These are phyloP conservation scores for Metalampra italica DNA, from an alignment of 2,888 invertebrate genomes.

Conservation along the genomic window DNA sequence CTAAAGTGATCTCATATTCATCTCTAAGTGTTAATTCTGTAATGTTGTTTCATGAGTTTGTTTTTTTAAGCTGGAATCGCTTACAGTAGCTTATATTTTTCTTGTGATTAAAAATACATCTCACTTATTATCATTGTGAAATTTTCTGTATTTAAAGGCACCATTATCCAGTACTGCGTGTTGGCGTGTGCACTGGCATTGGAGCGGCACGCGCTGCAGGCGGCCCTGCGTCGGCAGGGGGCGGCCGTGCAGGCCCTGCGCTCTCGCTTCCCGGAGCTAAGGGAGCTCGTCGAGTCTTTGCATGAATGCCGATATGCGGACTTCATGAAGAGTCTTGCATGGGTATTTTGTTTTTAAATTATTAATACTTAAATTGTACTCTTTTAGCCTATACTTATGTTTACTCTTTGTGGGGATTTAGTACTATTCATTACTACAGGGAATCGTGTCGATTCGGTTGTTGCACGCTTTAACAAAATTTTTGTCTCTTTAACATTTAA, in stretches of 20 bases:
- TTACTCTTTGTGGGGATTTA: too few species aligned
- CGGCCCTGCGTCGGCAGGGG: constrained; percentile 74
- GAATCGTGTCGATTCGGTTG: too few species aligned
- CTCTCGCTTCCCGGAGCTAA: constrained; percentile 80
- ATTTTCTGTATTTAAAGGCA: constrained; percentile 70
- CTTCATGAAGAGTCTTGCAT: constrained; percentile 82
- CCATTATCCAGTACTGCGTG: constrained; percentile 79
- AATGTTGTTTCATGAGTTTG: too few species aligned
- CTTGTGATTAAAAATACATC: too few species aligned
- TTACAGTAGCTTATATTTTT: background rate
- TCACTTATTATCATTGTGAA: background rate
- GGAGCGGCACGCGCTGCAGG: constrained; percentile 74
- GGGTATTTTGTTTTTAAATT: constrained; percentile 44
- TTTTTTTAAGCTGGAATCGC: too few species aligned
- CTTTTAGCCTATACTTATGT: too few species aligned
- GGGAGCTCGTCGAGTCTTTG: constrained; percentile 85
- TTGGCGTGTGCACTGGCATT: constrained; percentile 77
- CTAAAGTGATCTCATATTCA: too few species aligned
- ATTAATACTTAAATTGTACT: background rate
- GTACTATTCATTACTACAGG: too few species aligned
- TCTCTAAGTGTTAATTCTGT: too few species aligned
- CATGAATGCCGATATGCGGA: constrained; percentile 97
- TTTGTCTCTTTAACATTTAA: too few species aligned
- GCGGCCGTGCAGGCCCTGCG: constrained; percentile 89
- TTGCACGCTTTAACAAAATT: too few species aligned